These are phyloP conservation scores for Pseudomugil gertrudae DNA, from an alignment of 2,797 vertebrate species.

Conservation along the genomic window DNA sequence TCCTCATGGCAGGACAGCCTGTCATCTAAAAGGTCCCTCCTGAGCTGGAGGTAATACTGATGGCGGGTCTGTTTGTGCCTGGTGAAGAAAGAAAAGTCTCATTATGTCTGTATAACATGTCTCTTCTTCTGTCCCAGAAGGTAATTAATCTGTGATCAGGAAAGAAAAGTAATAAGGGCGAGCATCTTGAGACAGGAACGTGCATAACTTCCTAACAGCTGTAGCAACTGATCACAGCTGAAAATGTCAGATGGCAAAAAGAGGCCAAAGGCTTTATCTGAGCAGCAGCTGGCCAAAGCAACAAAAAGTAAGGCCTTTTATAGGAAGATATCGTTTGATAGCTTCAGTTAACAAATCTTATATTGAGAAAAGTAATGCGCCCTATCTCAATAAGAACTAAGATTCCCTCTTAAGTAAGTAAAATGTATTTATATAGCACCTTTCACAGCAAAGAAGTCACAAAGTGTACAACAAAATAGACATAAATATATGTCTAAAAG, in stretches of 20 bases:
- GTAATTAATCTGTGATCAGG: neutral
- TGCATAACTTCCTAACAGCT: neutral
- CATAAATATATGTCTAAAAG: no score
- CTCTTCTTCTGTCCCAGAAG: neutral
- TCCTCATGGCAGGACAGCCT: constrained; percentile 86
- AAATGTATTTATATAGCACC: no score
- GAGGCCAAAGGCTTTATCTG: neutral
- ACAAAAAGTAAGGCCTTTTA: neutral
- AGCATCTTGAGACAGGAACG: neutral
- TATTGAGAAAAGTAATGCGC: neutral
- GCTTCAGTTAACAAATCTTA: neutral
- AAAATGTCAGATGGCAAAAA: constrained; percentile 1
- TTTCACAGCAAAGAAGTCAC: no score
- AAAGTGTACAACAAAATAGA: no score
- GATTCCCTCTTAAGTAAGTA: no score
- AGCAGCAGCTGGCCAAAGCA: neutral
- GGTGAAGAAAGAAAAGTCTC: constrained; percentile 1
- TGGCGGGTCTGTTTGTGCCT: constrained; percentile 89
- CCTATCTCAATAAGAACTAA: neutral
- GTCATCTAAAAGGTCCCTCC: constrained; percentile 90
- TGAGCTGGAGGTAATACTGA: constrained; percentile 92
- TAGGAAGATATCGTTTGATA: neutral
- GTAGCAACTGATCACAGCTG: neutral
- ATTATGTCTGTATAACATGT: no score
- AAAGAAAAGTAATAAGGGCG: neutral